Evolutionary conservation across 2,797 vertebrate species (phyloP).

Genomic region (Threskiornis aethiopicus): DNA sequence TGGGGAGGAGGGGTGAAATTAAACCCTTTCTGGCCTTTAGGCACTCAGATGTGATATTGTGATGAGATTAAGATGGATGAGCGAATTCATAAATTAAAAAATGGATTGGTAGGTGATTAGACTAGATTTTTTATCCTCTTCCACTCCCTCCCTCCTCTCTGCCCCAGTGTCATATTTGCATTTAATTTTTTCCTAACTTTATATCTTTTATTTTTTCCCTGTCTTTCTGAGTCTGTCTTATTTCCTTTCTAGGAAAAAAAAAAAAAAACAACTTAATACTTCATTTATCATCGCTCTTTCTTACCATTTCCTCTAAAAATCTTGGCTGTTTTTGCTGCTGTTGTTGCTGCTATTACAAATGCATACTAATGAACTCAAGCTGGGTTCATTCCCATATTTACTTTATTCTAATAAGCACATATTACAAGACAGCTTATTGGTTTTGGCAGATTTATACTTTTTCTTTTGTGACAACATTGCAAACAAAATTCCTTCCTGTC

Average conservation of each 20-base stretch:
- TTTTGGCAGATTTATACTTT: not conserved
- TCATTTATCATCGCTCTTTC: not conserved
- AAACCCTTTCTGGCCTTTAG: not conserved
- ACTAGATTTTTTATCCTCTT: not conserved
- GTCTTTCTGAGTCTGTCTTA: accelerated
- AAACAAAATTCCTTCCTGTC: not conserved
- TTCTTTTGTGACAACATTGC: not conserved
- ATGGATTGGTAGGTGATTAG: not conserved
- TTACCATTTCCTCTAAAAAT: not conserved
- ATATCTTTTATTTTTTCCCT: not conserved
- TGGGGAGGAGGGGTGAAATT: not conserved
- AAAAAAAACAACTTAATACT: too few species aligned
- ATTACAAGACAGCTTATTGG: not conserved
- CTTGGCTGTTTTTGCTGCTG: not conserved
- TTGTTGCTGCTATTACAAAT: not conserved
- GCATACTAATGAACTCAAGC: not conserved
- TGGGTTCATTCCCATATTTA: not conserved
- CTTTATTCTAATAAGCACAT: not conserved
- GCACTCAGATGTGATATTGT: not conserved
- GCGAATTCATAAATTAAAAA: not conserved
- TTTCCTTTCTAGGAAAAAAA: not conserved
- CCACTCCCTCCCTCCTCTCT: not conserved
- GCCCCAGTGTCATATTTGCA: not conserved
- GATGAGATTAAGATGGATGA: not conserved
- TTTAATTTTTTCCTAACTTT: not conserved